Percentiles rank a stretch among this genome's conserved stretches.
Evolutionary conservation across 2,113 vertebrate species (phyloP).

Genomic region (Pogonocichla stellata): DNA sequence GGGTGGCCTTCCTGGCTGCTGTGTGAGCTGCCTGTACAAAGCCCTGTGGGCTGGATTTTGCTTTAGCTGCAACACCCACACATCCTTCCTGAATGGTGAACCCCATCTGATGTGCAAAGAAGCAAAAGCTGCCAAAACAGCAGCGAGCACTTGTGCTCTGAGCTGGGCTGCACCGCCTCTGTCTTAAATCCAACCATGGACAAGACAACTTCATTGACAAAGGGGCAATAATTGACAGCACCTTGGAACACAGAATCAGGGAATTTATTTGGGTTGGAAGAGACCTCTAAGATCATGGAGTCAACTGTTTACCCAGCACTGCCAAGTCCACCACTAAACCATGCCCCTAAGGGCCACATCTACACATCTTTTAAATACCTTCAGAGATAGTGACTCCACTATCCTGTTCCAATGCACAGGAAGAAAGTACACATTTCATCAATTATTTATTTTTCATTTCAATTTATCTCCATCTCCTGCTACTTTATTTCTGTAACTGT

Average conservation of each 20-base stretch:
- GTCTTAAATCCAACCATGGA: not conserved
- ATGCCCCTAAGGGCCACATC: not conserved
- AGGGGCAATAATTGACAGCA: not conserved
- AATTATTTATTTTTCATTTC: slow-evolving; percentile 6
- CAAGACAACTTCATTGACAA: not conserved
- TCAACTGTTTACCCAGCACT: not conserved
- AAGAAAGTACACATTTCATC: not conserved
- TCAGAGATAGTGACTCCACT: not conserved
- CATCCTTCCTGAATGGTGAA: not conserved
- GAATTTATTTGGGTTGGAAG: not conserved
- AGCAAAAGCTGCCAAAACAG: not conserved
- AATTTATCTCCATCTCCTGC: not conserved
- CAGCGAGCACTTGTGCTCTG: fast-evolving
- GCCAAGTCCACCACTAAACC: not conserved
- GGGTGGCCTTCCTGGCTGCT: not conserved
- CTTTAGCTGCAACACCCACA: not conserved
- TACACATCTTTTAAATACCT: fast-evolving
- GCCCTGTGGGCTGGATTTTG: not conserved
- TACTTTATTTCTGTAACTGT: not conserved
- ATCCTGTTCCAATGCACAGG: not conserved
- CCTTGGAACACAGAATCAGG: not conserved
- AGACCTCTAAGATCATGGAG: not conserved
- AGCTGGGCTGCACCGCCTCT: not conserved
- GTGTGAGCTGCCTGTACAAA: not conserved
- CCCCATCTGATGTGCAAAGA: not conserved